Base-by-base conservation (phyloP, 2,113 vertebrate species). In the Girardinichthys multiradiatus region DNA sequence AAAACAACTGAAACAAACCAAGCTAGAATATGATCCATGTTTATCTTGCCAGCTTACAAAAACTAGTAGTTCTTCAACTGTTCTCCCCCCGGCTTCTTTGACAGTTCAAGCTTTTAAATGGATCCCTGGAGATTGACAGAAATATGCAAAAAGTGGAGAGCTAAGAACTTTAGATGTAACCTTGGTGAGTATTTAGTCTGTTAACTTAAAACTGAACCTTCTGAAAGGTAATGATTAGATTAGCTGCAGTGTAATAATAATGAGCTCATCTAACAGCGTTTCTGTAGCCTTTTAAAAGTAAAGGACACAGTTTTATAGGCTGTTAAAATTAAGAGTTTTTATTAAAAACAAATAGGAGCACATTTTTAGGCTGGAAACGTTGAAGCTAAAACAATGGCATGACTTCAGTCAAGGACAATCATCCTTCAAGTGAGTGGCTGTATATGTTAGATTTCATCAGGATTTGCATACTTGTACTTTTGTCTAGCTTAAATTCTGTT, bases 401-500 rank as follows among this genome's bases (percentile, higher is more conserved):
- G 58, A 35, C 51, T 68, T 72, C 35, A 57, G 70, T 70, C 63
- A 86, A 54, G 24, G 62, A 19, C 42, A 45, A 74, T 74, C 33
- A 54, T 61, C 11, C 70, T 28, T 62, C 51, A 54, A 45, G 48
- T 24, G 51, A 63, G 35, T 5, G 39, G 70, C 30, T 10, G 21
- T 21, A 3, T 57, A 27, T 62, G 30, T 60, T 67, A n/a, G 45
- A 62, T 12, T 54, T 51, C 12, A 30, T 33, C 17, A 29, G 63
- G 24, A 59, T 68, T 75, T 75, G 57, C 67, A 75, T 69, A 39
- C 21, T 28, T 17, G 45, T 62, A 31, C 19, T 14, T 70, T 2
- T 31, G 37, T 21, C 1, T 4, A 10, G 13, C 7, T 28, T 29
- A 45, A 48, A 66, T 39, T 31, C 2, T 57, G 29, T 7, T 58